Conservation (phyloP, 2,113 vertebrate species). For the Emydura subglobosa region DNA sequence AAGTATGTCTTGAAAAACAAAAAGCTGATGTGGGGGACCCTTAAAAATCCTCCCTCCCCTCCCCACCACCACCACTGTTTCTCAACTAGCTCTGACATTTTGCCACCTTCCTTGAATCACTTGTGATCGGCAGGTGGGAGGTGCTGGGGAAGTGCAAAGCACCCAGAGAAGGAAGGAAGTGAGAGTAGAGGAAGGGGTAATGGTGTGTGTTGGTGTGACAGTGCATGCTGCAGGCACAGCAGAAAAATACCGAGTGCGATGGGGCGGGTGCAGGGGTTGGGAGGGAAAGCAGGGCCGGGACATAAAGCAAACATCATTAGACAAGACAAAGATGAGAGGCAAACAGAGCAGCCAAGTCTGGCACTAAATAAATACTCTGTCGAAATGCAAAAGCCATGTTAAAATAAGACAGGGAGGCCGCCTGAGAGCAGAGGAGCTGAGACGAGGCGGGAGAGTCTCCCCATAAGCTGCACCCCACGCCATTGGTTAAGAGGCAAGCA, state of each 20-base stretch:
- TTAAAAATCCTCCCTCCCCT: no score
- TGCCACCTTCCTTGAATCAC: background rate
- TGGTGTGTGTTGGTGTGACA: rapidly evolving
- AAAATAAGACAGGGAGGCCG: background rate
- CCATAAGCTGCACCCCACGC: background rate
- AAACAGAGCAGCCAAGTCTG: conserved; percentile 72
- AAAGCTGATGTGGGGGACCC: background rate
- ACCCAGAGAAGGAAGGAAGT: background rate
- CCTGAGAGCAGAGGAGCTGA: background rate
- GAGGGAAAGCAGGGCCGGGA: background rate
- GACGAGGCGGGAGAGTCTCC: background rate
- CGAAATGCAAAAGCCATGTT: conserved; percentile 23
- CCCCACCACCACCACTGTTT: background rate
- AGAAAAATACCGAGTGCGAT: background rate
- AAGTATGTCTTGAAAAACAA: background rate
- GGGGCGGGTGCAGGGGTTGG: background rate
- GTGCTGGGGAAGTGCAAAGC: background rate
- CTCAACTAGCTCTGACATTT: background rate
- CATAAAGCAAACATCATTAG: conserved; percentile 76
- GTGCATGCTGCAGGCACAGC: background rate
- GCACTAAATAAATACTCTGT: conserved; percentile 63
- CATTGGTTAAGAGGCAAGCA: background rate
- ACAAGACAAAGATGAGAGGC: conserved; percentile 72
- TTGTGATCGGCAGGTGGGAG: background rate
- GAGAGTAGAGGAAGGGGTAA: background rate